Conservation (phyloP, 2,888 invertebrate species). For the Stenoptilia bipunctidactyla region DNA sequence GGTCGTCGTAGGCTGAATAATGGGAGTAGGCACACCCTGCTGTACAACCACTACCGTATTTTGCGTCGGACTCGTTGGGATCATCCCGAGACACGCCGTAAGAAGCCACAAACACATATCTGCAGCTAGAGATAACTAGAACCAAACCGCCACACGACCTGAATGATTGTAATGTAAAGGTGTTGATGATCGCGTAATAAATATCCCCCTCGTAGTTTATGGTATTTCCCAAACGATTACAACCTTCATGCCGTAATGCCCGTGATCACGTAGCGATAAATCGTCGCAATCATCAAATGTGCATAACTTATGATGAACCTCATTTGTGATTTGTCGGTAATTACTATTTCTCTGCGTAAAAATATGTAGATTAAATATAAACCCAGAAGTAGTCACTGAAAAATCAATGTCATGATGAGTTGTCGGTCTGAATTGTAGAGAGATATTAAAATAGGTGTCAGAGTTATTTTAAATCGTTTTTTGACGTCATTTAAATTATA, state of each 20-base stretch:
- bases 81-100: slow-evolving; percentile 56
- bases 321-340: background rate
- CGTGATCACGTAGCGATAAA: slow-evolving; percentile 51
- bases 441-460: no score
- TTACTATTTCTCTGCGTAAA: background rate
- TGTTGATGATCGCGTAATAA: slow-evolving; percentile 45
- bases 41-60: slow-evolving; percentile 39
- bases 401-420: slow-evolving; percentile 1
- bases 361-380: background rate
- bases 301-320: slow-evolving; percentile 36
- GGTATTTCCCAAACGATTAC: slow-evolving; percentile 61
- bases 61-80: slow-evolving; percentile 40
- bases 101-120: slow-evolving; percentile 62
- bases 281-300: slow-evolving; percentile 60
- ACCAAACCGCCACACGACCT: background rate
- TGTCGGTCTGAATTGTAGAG: no score
- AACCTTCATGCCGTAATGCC: slow-evolving; percentile 65
- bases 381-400: background rate
- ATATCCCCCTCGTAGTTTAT: slow-evolving; percentile 51
- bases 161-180: slow-evolving; percentile 14
- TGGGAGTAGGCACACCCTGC: slow-evolving; percentile 20
- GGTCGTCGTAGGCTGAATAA: slow-evolving; percentile 10
- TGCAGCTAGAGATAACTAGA: slow-evolving; percentile 4
- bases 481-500: no score
- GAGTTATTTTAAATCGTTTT: no score